Conservation (phyloP, 2,113 vertebrate genomes). For the Narcine bancroftii region DNA sequence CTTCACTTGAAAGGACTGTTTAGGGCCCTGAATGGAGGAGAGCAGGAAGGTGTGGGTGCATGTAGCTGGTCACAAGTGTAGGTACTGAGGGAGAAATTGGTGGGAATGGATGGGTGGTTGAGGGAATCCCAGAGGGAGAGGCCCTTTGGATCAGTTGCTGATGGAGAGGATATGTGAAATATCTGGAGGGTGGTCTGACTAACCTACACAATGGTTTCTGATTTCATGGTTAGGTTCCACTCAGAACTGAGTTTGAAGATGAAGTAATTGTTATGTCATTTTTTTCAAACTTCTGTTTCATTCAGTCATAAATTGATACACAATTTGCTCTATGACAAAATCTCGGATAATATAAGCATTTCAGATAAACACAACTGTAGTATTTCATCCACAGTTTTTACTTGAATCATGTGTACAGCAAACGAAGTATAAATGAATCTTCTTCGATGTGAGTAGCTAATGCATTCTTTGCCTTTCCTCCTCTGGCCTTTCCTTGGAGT, state of each 20-base stretch:
- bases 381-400: neutral
- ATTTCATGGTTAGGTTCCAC: conserved; percentile 27
- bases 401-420: neutral
- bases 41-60: too few species aligned
- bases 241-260: neutral
- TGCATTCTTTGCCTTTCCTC: conserved; percentile 6
- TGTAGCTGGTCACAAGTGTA: too few species aligned
- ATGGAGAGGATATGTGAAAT: neutral
- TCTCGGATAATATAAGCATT: neutral
- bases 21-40: too few species aligned
- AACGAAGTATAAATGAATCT: neutral
- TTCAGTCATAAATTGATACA: conserved; percentile 8
- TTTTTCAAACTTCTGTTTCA: neutral
- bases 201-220: neutral
- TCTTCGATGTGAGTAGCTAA: neutral
- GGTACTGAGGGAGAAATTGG: too few species aligned
- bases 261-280: conserved; percentile 31
- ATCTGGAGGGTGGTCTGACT: neutral
- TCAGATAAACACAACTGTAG: neutral
- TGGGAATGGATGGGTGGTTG: too few species aligned
- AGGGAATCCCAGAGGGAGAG: too few species aligned
- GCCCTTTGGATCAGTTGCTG: neutral
- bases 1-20: too few species aligned
- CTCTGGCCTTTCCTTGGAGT: conserved; percentile 36
- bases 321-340: neutral